Conservation (phyloP, 2,113 vertebrate species). For the Pygoscelis adeliae region DNA sequence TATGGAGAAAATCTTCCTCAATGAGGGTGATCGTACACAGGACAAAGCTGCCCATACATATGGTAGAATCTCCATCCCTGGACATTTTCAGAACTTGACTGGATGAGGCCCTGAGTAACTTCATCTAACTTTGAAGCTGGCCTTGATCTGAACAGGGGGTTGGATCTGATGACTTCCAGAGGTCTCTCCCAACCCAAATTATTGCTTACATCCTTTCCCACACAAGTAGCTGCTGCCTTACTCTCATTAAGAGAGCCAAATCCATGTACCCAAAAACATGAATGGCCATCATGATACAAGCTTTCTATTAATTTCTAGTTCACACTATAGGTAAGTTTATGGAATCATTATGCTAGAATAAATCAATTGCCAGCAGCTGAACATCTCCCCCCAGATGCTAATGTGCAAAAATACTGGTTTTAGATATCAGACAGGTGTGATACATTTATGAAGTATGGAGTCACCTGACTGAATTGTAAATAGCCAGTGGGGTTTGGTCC, state of each 20-base stretch:
- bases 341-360: not conserved
- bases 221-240: not conserved
- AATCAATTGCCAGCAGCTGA: not conserved
- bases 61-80: not conserved
- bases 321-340: not conserved
- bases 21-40: fast-evolving
- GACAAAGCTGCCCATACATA: not conserved
- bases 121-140: not conserved
- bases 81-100: not conserved
- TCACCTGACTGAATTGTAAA: conserved; percentile 91
- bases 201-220: not conserved
- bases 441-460: not conserved
- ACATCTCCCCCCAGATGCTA: not conserved
- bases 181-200: not conserved
- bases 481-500: conserved; percentile 83
- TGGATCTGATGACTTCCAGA: not conserved
- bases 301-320: not conserved
- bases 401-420: not conserved
- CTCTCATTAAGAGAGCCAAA: not conserved
- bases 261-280: not conserved
- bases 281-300: not conserved
- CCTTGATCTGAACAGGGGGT: not conserved
- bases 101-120: not conserved
- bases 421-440: not conserved
- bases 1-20: not conserved